A percentile compares a stretch with the other conserved stretches of the same genome.
These are phyloP conservation scores for Poeciliopsis prolifica DNA, from an alignment of 2,113 vertebrate genomes.

Conservation along the genomic window DNA sequence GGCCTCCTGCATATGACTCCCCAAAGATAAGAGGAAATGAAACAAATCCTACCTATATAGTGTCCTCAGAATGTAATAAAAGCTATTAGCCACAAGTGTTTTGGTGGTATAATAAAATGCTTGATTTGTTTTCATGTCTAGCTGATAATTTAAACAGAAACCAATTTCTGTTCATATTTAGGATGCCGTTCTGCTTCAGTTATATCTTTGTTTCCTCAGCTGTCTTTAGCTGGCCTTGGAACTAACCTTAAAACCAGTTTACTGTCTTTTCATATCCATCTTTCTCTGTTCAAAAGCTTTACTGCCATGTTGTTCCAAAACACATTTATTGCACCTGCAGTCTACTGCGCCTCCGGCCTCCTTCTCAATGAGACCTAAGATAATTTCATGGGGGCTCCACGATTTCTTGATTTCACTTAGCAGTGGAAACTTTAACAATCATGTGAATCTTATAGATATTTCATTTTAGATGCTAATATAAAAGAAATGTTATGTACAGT, in stretches of 20 bases:
- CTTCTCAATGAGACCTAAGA: constrained; percentile 8
- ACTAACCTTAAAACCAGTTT: constrained; percentile 28
- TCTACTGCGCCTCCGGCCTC: constrained; percentile 26
- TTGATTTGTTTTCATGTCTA: constrained; percentile 26
- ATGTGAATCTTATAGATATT: constrained; percentile 44
- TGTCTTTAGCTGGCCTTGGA: constrained; percentile 42
- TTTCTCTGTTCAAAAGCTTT: constrained; percentile 39
- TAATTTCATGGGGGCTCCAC: constrained; percentile 56
- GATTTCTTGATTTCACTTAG: constrained; percentile 33
- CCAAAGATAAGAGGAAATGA: constrained; percentile 20
- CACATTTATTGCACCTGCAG: constrained; percentile 44
- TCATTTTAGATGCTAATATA: constrained; percentile 62
- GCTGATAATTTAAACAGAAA: constrained; percentile 37
- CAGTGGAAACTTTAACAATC: constrained; percentile 30
- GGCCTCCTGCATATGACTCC: constrained; percentile 15
- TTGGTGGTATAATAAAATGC: constrained; percentile 24
- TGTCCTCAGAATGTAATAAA: constrained; percentile 32
- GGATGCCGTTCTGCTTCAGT: constrained; percentile 9
- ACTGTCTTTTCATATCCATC: constrained; percentile 34
- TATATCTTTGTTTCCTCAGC: constrained; percentile 28
- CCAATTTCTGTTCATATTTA: constrained; percentile 28
- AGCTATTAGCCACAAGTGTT: constrained; percentile 34
- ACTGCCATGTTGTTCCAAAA: constrained; percentile 37
- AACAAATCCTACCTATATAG: constrained; percentile 25
- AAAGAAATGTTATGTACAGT: constrained; percentile 58